Evolutionary conservation across 2,888 invertebrate genomes (phyloP), one percentile per base, ranked within the genome.

Genomic region (Sphaerophoria rueppellii): DNA sequence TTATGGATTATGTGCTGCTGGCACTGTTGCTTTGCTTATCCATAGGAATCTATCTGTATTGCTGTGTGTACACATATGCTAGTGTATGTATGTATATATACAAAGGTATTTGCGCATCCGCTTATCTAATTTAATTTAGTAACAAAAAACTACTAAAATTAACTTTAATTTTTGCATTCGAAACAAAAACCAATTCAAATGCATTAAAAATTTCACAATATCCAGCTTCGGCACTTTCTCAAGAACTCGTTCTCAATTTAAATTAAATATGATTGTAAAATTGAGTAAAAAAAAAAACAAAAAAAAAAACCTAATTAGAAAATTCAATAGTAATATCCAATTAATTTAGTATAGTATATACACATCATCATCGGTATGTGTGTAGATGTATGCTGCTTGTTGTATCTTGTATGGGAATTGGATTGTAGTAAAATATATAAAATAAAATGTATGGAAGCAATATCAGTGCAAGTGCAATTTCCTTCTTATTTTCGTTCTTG

Each of bases 71-170:
- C 67, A 40, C 50, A 11, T 40, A 65, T 48, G 6, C 9, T 40
- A 7, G 9, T 40, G 16, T 60, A 60, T 60, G 24, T 12, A 60
- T 65, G 24, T 9, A 34, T 67, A 61, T 35, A 60, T 65, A 55
- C 24, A 24, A 24, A 71, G 58, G 48, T 73, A 79, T 79, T 79
- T 83, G 74, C 79, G 79, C 79, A 83, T 71, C 52, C 74, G 69
- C 48, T 79, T 79, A 79, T 82, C 78, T 77, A 79, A 79, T 72
- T 78, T 46, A 77, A 55, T 82, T 78, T 57, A 57, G 67, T 55
- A 6, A 7, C 40, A 48, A 48, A 35, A 65, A 65, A 37, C 65
- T 65, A 37, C 50, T 4, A 9, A 61, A 12, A 32, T 61, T 9
- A 11, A 46, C 35, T 67, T 14, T 12, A 70, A 55, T 52, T 52